phyloP scores from a whole-genome alignment of 2,113 vertebrate genomes.

The Osmerus eperlanus region DNA sequence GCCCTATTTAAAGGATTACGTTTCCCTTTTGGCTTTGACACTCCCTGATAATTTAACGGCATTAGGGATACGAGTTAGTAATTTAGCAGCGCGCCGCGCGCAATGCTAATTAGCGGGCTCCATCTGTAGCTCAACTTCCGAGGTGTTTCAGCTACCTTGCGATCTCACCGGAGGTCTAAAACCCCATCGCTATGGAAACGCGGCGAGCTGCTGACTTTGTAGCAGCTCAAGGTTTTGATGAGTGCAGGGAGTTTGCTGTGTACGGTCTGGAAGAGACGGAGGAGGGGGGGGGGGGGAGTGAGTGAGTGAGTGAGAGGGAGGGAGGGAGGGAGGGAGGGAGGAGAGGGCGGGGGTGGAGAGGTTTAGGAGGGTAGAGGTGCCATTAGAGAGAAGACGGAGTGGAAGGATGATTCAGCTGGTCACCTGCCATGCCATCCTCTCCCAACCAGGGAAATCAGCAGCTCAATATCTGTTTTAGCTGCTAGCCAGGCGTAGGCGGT shows the following conservation, averaged over 20 bases:
- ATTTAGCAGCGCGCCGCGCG: not conserved
- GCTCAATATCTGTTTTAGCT: slow-evolving; percentile 44
- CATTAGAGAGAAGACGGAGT: slow-evolving; percentile 58
- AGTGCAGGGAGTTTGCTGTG: slow-evolving; percentile 58
- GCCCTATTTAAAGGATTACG: not conserved
- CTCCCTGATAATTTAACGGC: not conserved
- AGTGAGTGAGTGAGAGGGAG: not conserved
- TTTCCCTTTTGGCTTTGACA: not conserved
- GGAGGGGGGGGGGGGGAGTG: not conserved
- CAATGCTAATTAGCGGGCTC: slow-evolving; percentile 35
- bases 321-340: not conserved
- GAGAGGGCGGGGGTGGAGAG: slow-evolving; percentile 45
- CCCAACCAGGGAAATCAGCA: slow-evolving; percentile 41
- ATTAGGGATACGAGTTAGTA: not conserved
- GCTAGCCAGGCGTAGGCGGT: slow-evolving; percentile 36
- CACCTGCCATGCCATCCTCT: slow-evolving; percentile 49
- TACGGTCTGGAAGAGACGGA: slow-evolving; percentile 11
- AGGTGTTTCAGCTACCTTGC: slow-evolving; percentile 42
- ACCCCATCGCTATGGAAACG: slow-evolving; percentile 65
- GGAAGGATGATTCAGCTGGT: slow-evolving; percentile 59
- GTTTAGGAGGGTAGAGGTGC: slow-evolving; percentile 43
- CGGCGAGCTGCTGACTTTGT: slow-evolving; percentile 60
- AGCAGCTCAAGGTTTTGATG: slow-evolving; percentile 62
- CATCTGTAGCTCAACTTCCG: slow-evolving; percentile 33
- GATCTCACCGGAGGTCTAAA: slow-evolving; percentile 46